Percentiles rank a stretch among this genome's conserved stretches.
These are phyloP conservation scores for Hypotaenidia okinawae DNA, from an alignment of 2,797 vertebrate genomes.

Conservation along the genomic window DNA sequence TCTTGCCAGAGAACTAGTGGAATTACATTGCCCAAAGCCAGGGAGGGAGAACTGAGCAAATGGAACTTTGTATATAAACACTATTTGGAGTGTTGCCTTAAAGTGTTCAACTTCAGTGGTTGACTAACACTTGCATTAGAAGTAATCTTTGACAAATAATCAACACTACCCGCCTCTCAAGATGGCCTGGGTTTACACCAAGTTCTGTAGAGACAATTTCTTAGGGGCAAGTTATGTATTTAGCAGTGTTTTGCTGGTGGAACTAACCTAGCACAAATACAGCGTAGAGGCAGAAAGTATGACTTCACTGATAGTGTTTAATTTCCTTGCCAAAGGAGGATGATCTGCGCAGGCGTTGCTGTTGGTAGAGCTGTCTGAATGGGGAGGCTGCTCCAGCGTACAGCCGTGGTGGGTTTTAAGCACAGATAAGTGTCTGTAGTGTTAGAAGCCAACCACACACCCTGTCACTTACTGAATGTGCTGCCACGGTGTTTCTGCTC, in stretches of 20 bases:
- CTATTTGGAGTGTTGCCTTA: not conserved
- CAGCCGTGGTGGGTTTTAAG: not conserved
- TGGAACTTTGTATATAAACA: not conserved
- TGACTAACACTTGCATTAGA: not conserved
- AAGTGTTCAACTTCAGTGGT: not conserved
- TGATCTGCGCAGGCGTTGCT: not conserved
- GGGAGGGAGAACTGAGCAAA: not conserved
- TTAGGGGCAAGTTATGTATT: not conserved
- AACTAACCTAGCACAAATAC: not conserved
- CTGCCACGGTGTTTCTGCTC: not conserved
- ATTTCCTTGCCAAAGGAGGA: not conserved
- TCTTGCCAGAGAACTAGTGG: not conserved
- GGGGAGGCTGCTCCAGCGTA: not conserved
- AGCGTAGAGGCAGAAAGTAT: not conserved
- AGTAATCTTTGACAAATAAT: not conserved
- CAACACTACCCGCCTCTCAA: not conserved
- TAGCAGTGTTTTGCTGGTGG: not conserved
- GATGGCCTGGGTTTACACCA: not conserved
- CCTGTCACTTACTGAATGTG: fast-evolving
- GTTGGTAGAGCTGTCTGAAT: not conserved
- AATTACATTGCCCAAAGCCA: not conserved
- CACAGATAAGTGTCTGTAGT: not conserved
- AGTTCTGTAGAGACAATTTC: not conserved
- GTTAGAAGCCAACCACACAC: not conserved
- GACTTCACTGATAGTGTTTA: not conserved